phyloP scores from a whole-genome alignment of 2,797 vertebrate species.

The Coregonus ussuriensis region DNA sequence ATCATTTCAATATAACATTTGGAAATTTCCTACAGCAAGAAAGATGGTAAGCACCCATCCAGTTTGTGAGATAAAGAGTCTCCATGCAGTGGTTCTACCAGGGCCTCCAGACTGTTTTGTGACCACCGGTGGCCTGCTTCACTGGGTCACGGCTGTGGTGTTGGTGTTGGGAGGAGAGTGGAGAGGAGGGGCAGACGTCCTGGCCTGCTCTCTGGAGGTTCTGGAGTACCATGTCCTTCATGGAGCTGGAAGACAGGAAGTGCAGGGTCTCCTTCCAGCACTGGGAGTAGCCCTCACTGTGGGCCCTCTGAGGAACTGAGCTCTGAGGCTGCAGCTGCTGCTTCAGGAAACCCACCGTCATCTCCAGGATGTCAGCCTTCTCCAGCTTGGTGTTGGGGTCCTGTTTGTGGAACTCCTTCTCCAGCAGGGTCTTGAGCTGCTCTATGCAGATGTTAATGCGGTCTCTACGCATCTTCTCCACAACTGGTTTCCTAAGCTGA shows the following conservation, averaged over 20 bases:
- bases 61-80: conserved; percentile 29
- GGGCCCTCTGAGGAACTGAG: conserved; percentile 53
- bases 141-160: conserved; percentile 29
- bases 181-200: conserved; percentile 26
- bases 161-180: conserved; percentile 34
- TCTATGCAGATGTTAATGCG: conserved; percentile 73
- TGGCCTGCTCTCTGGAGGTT: conserved; percentile 31
- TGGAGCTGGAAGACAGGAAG: conserved; percentile 70
- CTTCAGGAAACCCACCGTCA: conserved; percentile 71
- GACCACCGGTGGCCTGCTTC: conserved; percentile 39
- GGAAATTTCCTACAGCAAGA: conserved; percentile 47
- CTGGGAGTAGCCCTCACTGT: conserved; percentile 72
- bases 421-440: conserved; percentile 70
- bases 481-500: conserved; percentile 78
- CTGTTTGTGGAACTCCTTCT: conserved; percentile 64
- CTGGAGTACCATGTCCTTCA: conserved; percentile 48
- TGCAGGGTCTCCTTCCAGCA: conserved; percentile 72
- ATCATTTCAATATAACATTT: conserved; percentile 1
- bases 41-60: conserved; percentile 46
- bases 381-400: conserved; percentile 70
- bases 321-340: conserved; percentile 62
- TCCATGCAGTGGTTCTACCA: conserved; percentile 50
- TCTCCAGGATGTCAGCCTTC: conserved; percentile 75
- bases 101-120: conserved; percentile 59
- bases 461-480: conserved; percentile 74